These are phyloP conservation scores for Eilema depressum DNA, from an alignment of 2,888 invertebrate species.

Conservation along the genomic window DNA sequence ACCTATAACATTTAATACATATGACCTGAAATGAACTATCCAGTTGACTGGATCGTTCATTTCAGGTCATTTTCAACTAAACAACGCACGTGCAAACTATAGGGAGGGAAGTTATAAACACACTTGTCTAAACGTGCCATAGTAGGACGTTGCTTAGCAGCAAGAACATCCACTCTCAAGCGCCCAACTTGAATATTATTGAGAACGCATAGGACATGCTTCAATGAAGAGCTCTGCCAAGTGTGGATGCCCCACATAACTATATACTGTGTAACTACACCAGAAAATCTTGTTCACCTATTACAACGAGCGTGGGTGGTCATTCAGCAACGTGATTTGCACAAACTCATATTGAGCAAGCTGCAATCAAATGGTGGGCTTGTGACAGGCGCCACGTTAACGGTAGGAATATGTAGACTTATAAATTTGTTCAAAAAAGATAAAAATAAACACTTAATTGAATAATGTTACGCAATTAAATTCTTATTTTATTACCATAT, in stretches of 20 bases:
- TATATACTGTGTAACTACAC: too few relatives aligned
- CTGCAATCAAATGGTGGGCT: neutral
- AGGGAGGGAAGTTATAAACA: neutral
- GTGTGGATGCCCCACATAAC: neutral
- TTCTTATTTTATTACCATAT: neutral
- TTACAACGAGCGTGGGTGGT: neutral
- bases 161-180: neutral
- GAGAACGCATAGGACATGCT: neutral
- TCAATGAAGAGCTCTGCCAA: neutral
- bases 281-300: neutral
- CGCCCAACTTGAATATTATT: neutral
- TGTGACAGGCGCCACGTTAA: neutral
- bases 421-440: neutral
- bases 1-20: too few relatives aligned
- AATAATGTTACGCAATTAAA: neutral
- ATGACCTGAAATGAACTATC: too few relatives aligned
- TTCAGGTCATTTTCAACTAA: neutral
- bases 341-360: slow-evolving; percentile 1
- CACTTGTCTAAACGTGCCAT: too few relatives aligned
- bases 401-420: neutral
- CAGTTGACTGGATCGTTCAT: neutral
- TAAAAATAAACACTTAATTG: too few relatives aligned
- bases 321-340: neutral
- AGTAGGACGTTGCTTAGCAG: too few relatives aligned
- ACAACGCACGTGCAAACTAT: neutral